These are phyloP conservation scores for Podarcis muralis DNA, from an alignment of 2,113 vertebrate species.

Conservation along the genomic window DNA sequence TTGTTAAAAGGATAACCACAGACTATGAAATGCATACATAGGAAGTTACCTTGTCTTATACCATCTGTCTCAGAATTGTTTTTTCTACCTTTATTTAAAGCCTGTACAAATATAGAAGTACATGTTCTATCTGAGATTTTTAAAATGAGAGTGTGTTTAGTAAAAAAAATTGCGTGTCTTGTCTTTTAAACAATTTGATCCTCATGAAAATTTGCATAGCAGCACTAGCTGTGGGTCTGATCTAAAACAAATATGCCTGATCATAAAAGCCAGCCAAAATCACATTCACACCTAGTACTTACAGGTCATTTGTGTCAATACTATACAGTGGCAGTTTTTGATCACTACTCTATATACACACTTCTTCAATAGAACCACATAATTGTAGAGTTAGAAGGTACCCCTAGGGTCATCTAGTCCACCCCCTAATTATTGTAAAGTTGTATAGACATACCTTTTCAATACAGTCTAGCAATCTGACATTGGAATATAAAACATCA, in stretches of 20 bases:
- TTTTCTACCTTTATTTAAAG: neutral
- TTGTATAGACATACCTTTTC: no score
- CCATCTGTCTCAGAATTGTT: neutral
- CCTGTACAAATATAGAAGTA: neutral
- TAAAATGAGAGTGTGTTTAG: neutral
- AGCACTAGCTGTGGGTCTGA: neutral
- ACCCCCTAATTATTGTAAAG: no score
- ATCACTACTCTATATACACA: neutral
- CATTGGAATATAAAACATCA: neutral
- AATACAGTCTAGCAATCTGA: neutral
- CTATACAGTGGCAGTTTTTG: neutral
- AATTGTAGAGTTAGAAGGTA: neutral
- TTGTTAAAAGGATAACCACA: neutral
- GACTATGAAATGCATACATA: neutral
- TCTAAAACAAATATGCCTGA: neutral
- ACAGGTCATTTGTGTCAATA: neutral
- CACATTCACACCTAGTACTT: neutral
- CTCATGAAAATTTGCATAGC: neutral
- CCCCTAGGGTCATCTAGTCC: no score
- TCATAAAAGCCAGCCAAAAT: neutral
- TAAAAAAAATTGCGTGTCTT: neutral
- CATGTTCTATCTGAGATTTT: neutral
- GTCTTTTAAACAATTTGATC: neutral
- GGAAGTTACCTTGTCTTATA: neutral
- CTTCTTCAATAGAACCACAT: neutral